phyloP scores from a whole-genome alignment of 2,113 vertebrate genomes.

The Oryzias woworae region DNA sequence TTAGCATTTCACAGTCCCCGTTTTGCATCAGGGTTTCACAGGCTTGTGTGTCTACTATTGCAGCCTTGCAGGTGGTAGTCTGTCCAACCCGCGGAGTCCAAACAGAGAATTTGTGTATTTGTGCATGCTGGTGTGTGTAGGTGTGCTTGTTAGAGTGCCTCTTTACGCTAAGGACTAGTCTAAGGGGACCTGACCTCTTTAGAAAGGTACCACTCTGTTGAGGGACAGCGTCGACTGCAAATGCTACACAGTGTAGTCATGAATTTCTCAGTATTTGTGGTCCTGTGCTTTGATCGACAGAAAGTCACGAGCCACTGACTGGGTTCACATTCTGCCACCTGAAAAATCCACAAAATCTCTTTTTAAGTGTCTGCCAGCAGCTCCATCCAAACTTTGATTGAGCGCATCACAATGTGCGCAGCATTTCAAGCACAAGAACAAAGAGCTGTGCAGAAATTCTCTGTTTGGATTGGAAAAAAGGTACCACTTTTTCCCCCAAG shows the following conservation, averaged over 20 bases:
- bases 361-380: slow-evolving; percentile 60
- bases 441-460: slow-evolving; percentile 25
- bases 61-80: slow-evolving; percentile 73
- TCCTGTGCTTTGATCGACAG: slow-evolving; percentile 28
- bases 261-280: slow-evolving; percentile 52
- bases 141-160: slow-evolving; percentile 18
- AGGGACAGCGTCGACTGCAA: slow-evolving; percentile 30
- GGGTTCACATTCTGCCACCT: slow-evolving; percentile 46
- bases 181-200: slow-evolving; percentile 59
- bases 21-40: slow-evolving; percentile 66
- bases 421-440: slow-evolving; percentile 53
- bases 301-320: slow-evolving; percentile 35
- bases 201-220: slow-evolving; percentile 29
- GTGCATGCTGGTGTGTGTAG: slow-evolving; percentile 3
- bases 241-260: slow-evolving; percentile 42
- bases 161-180: slow-evolving; percentile 31
- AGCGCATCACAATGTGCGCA: slow-evolving; percentile 53
- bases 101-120: slow-evolving; percentile 31
- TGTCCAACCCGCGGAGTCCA: slow-evolving; percentile 59
- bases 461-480: slow-evolving; percentile 24
- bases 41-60: slow-evolving; percentile 63
- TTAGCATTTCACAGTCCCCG: slow-evolving; percentile 78
- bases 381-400: slow-evolving; percentile 63
- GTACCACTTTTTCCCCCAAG: slow-evolving; percentile 14
- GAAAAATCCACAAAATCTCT: slow-evolving; percentile 68